phyloP scores from a whole-genome alignment of 2,888 invertebrate genomes.

The Meteorus cinctellus region DNA sequence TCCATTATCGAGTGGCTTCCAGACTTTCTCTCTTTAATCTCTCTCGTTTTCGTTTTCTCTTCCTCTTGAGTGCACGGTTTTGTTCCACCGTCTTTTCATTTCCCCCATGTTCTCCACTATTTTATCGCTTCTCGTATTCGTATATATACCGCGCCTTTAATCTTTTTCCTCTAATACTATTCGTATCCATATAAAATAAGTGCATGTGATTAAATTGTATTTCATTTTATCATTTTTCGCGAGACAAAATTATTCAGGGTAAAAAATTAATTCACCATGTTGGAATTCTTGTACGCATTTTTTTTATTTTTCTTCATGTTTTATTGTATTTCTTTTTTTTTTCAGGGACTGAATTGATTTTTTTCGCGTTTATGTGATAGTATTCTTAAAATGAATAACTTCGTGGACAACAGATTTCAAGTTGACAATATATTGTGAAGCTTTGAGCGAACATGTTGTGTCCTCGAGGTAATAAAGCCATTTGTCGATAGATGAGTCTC shows the following conservation, averaged over 20 bases:
- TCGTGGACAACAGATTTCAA: neutral
- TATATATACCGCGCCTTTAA: constrained; percentile 26
- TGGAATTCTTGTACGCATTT: neutral
- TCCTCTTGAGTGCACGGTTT: constrained; percentile 38
- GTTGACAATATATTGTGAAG: neutral
- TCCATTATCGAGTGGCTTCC: constrained; percentile 13
- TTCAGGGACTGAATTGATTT: no score
- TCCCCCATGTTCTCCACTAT: constrained; percentile 23
- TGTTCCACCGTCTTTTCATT: constrained; percentile 40
- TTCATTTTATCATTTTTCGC: neutral
- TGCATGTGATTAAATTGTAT: neutral
- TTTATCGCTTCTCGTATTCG: constrained; percentile 20
- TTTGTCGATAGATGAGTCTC: constrained; percentile 28
- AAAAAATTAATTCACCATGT: neutral
- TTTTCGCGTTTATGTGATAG: neutral
- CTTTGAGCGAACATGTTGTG: neutral
- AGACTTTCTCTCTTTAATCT: constrained; percentile 8
- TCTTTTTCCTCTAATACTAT: neutral
- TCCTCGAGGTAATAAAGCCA: neutral
- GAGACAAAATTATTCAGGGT: neutral
- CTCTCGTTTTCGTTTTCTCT: constrained; percentile 31
- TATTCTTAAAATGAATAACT: neutral
- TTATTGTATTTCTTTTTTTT: neutral
- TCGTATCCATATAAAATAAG: constrained; percentile 14
- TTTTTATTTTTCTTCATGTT: neutral